Conservation (phyloP, 2,113 vertebrate genomes). For the Aleadryas rufinucha region DNA sequence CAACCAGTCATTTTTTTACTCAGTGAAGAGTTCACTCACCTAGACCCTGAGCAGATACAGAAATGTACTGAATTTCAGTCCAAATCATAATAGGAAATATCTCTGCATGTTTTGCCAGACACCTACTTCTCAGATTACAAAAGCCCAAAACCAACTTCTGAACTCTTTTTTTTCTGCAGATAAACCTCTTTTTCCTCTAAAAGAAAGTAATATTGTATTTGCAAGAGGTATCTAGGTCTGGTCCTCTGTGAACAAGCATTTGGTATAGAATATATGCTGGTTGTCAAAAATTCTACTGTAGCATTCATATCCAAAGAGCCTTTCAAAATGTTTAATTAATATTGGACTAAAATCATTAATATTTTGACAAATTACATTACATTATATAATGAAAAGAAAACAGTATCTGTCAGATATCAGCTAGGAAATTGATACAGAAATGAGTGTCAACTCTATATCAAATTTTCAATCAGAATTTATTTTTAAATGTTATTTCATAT, state of each 20-base stretch:
- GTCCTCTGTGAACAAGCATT: background rate
- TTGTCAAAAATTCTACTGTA: background rate
- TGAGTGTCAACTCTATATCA: background rate
- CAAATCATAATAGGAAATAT: background rate
- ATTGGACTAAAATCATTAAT: background rate
- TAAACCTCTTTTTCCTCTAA: background rate
- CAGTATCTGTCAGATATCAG: background rate
- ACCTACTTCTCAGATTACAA: background rate
- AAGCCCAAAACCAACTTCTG: background rate
- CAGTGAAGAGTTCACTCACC: accelerated
- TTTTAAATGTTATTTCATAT: background rate
- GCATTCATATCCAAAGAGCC: background rate
- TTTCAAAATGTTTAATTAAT: background rate
- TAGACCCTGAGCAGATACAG: background rate
- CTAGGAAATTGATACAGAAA: background rate
- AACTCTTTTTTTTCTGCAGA: background rate
- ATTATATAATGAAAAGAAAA: background rate
- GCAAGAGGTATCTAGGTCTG: background rate
- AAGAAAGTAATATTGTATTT: background rate
- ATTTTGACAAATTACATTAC: background rate
- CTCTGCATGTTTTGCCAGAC: background rate
- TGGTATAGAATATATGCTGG: background rate
- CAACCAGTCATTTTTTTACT: accelerated
- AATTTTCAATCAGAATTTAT: background rate
- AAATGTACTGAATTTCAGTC: background rate